Evolutionary conservation across 2,113 vertebrate species (phyloP), one percentile per base, ranked within the genome.

Genomic region (Caranx ignobilis): DNA sequence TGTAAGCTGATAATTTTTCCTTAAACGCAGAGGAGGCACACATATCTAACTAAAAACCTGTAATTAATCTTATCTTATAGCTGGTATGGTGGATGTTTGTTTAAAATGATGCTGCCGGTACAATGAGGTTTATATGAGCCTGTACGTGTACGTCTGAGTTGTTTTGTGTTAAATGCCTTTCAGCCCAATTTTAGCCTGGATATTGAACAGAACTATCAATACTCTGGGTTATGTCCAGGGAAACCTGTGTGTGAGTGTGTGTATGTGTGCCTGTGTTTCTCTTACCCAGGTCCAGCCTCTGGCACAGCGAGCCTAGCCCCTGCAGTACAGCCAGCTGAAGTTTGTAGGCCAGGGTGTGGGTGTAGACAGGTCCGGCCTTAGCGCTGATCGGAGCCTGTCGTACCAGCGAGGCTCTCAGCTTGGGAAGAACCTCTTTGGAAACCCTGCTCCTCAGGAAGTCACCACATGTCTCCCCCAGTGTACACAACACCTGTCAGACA

Each of bases 361-460:
- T 91, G 94, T 99, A 99, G 67, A 96, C 74, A 0, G 97, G 96
- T 19, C 97, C 96, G 0, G 97, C 95, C 19, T 94, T 95, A 90
- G 95, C 95, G 16, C 97, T 98, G 37, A 95, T 71, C 0, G 96
- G 93, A 16, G 97, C 97, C 86, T 98, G 97, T 54, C 88, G 93
- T 35, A 83, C 74, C 21, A 99, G 93, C 41, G 95, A 97, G 16
- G 83, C 66, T 2, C 93, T 89, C 91, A 99, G 88, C 75, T 95
- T 96, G 7, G 97, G 97, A 32, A 99, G 92, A 62, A 99, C 91
- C 1, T 98, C 97, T 83, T 95, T 97, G 83, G 96, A 98, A 75
- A 99, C 97, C 2, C 97, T 95, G 35, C 88, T 95, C 79, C 96
- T 93, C 70, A 99, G 84, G 75, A 99, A 99, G 82, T 99, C 97